Percentiles rank a stretch among this genome's conserved stretches.
These are phyloP conservation scores for Phataginus tricuspis DNA, from an alignment of 2,797 vertebrate genomes.

Conservation along the genomic window DNA sequence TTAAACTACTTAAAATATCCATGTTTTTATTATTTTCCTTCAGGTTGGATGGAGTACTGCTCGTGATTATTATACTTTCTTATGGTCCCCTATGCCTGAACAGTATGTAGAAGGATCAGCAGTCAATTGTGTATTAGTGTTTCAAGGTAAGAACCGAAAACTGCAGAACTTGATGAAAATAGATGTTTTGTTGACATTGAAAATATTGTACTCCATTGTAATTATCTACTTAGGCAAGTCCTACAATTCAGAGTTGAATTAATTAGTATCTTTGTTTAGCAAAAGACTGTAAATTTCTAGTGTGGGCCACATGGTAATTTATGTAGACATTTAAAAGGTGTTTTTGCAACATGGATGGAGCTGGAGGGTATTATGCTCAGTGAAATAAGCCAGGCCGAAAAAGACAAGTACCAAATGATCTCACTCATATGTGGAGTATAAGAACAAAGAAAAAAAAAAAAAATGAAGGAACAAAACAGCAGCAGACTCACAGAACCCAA, in stretches of 20 bases:
- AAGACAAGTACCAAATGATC: too few relatives aligned
- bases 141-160: slow-evolving; percentile 92
- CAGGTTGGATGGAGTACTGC: slow-evolving; percentile 99
- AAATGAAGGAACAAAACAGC: too few relatives aligned
- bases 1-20: slow-evolving; percentile 31
- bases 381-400: too few relatives aligned
- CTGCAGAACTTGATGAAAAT: slow-evolving; percentile 20
- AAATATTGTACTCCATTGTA: background rate
- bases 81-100: slow-evolving; percentile 98
- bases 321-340: background rate
- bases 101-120: slow-evolving; percentile 94
- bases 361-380: too few relatives aligned
- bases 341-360: too few relatives aligned
- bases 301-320: background rate
- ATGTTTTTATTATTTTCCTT: slow-evolving; percentile 68
- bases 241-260: background rate
- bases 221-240: background rate
- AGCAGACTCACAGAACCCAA: too few relatives aligned
- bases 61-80: slow-evolving; percentile 98
- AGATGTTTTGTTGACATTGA: slow-evolving; percentile 41
- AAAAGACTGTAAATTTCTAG: slow-evolving; percentile 25
- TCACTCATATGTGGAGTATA: too few relatives aligned
- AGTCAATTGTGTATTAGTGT: slow-evolving; percentile 95
- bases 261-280: slow-evolving; percentile 21
- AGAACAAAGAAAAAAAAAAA: too few relatives aligned